Evolutionary conservation across 35 echinoderm and acorn worm genomes (phyloP), one percentile per base, ranked within the genome.

Genomic region (Heliocidaris erythrogramma): DNA sequence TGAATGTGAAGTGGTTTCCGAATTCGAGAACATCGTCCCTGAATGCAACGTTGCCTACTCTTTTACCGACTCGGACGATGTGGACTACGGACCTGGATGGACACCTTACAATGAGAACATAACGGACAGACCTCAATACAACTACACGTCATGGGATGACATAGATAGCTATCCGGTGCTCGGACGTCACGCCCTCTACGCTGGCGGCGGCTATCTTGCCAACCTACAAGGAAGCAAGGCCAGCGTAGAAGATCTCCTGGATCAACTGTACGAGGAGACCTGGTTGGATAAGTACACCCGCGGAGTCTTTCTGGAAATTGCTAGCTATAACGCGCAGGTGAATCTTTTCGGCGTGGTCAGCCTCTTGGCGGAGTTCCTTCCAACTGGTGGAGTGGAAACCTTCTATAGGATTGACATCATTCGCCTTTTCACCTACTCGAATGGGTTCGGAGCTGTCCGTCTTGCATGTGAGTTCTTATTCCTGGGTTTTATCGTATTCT

Each of bases 241-340:
- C 18, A 29, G 10, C 4, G 32, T 85, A 1, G 32, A 94, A 30
- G 49, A 52, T 30, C 50, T 94, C 2, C 49, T 95, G 17, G 93
- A 96, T 31, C 86, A 94, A 60, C 93, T 99, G 13, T 95, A 94
- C 35, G 30, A 96, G 13, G 96, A 97, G 86, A 87, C 95, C 31
- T 99, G 98, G 98, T 86, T 99, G 8, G 98, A 99, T 85, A 92
- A 78, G 12, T 94, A 97, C 94, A 97, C 98, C 5, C 93, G 97
- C 7, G 98, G 94, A 16, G 85, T 99, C 14, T 99, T 99, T 90
- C 47, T 99, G 4, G 98, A 99, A 69, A 85, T 99, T 6, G 97
- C 98, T 24, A 42, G 87, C 30, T 99, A 97, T 88, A 99, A 99
- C 30, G 47, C 96, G 27, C 95, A 99, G 47, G 96, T 98, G 32